Base-by-base conservation (phyloP, 2,797 vertebrate genomes). In the Chrosomus eos region DNA sequence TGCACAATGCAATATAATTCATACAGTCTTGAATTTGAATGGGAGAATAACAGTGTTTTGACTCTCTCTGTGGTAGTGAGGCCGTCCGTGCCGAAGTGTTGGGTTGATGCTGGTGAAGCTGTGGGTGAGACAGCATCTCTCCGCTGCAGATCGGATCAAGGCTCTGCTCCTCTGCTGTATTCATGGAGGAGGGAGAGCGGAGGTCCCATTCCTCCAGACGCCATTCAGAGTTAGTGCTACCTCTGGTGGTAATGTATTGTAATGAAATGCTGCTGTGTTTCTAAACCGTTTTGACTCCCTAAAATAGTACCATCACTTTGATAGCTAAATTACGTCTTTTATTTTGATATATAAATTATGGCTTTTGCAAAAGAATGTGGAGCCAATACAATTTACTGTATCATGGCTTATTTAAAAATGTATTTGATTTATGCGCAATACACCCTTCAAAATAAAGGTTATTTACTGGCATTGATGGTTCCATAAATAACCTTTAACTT, bases 181-280 rank as follows among this genome's bases (percentile, higher is more conserved):
- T 58, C 51, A 0, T 95, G 95, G 95, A 92, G 14, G 78, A 94
- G 92, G 83, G 91, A 91, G 21, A 85, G 84, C 0, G 86, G 71
- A 7, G 90, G 86, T 5, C 76, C 76, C 14, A 28, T 92, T 26
- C 92, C 94, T 60, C 31, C 89, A 84, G 72, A 83, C 43, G 89
- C 89, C 88, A 88, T 84, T 70, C 94, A 95, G 93, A 86, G 95
- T 95, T 93, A 95, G 95, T 92, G 70, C 90, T 92, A 91, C 93
- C 91, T 91, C 94, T 94, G 85, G 89, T 85, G 40, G 60, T 58
- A 21, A 26, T 45, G 21, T 55, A 3, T 21, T 36, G 62, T 53
- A 28, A 72, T 21, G 23, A 26, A 36, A 58, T 60, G 53, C 33
- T 38, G 4, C 23, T 60, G 18, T 36, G 3, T 23, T 23, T 74